Conservation (phyloP, 2,888 invertebrate species). For the Empis livida region DNA sequence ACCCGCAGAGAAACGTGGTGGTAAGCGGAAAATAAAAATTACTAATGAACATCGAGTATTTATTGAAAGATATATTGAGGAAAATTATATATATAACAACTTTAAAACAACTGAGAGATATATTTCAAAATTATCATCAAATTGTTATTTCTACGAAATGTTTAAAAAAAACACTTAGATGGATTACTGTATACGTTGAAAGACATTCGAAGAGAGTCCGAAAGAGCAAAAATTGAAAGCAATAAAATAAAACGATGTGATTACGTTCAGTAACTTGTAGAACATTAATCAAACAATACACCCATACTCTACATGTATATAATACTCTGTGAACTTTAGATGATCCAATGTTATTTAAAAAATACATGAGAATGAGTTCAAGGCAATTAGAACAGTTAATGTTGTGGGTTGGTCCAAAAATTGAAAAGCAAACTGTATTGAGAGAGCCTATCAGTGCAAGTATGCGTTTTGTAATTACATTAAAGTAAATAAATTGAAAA, state of each 20-base stretch:
- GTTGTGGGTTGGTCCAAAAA: too few species aligned
- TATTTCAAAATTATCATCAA: neutral
- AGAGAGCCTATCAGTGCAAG: too few species aligned
- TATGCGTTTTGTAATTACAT: too few species aligned
- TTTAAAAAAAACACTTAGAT: neutral
- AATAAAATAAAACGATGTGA: neutral
- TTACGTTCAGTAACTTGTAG: neutral
- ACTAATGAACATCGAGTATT: constrained; percentile 1
- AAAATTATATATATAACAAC: constrained; percentile 1
- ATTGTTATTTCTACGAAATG: neutral
- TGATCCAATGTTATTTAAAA: too few species aligned
- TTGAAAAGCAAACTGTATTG: too few species aligned
- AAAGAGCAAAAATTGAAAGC: constrained; percentile 1
- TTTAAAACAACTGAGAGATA: constrained; percentile 1
- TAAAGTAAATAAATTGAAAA: too few species aligned
- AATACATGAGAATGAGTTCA: too few species aligned
- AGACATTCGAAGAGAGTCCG: too few species aligned
- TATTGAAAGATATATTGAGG: neutral
- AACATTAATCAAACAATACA: neutral
- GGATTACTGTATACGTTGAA: neutral
- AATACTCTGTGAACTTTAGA: too few species aligned
- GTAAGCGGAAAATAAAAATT: neutral
- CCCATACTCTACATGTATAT: neutral
- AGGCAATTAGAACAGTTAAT: too few species aligned
- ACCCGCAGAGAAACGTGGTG: neutral